Base-by-base conservation (phyloP, 1,140 invertebrate species). In the Drosophila sp. region DNA sequence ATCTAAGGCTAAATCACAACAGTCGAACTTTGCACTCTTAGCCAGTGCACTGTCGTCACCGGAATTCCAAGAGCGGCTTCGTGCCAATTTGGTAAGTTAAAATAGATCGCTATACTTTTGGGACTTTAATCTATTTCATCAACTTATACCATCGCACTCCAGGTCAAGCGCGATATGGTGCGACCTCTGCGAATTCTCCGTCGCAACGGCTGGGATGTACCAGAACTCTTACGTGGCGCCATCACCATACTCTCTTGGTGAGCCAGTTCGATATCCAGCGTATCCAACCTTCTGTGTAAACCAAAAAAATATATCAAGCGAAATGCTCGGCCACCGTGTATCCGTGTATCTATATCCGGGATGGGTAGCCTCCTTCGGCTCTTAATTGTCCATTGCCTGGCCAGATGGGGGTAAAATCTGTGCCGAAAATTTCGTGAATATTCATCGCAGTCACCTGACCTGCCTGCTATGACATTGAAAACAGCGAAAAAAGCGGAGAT, bases 191-290 rank as follows among this genome's bases (percentile, higher is more conserved):
- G 40, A 3, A 61, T 57, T 2, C 72, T 86, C 10, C 72, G 76
- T n/a, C 72, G 60, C 17, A 60, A 86, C 44, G 83, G 83, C 38
- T 86, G 83, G 83, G 67, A 86, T 57, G 17, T 86, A 32, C 65
- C 55, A 1, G 66, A 68, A 47, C 44, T 86, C 7, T 66, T 86
- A 5, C 64, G 70, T 8, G 70, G 56, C 44, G 61, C 40, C 32
- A 27, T 71, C 58, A 41, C 70, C 67, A 79, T 86, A 44, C 66
- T 86, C 29, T 44, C 41, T 65, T 86, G 84, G 83, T 86, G 47
- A 86, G 17, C n/a, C 2, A 11, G 32, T 27, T 44, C 8, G 30
- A 4, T 27, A 25, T 41, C 6, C 44, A 50, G 23, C 29, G 32
- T 55, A 27, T 23, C 4, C 32, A 8, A 40, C 27, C 38, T 61